Conservation (phyloP, 2,888 invertebrate species). For the Plagodis pulveraria region DNA sequence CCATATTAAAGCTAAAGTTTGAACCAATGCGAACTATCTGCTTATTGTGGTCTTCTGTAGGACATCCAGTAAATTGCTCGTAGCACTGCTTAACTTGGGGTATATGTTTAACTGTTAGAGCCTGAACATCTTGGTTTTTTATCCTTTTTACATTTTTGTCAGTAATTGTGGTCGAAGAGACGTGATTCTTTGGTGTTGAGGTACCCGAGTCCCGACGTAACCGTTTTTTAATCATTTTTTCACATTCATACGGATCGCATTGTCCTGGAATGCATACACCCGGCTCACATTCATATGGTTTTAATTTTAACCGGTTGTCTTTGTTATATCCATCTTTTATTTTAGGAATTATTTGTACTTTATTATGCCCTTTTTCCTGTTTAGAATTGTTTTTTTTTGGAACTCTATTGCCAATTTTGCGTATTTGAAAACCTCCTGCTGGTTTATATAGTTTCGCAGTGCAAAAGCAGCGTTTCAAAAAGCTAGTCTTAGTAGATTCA, state of each 20-base stretch:
- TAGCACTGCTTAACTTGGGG: background rate
- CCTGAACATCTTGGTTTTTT: conserved; percentile 1
- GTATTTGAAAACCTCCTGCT: conserved; percentile 1
- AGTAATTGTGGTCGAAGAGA: background rate
- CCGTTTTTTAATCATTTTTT: conserved; percentile 16
- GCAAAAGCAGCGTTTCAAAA: conserved; percentile 14
- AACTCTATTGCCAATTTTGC: conserved; percentile 10
- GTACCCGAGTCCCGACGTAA: conserved; percentile 13
- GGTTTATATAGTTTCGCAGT: conserved; percentile 2
- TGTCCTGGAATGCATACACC: conserved; percentile 44
- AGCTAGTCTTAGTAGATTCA: conserved; percentile 1
- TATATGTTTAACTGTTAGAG: background rate
- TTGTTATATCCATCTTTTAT: background rate
- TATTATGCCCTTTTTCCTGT: background rate
- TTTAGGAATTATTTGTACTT: background rate
- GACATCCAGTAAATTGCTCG: background rate
- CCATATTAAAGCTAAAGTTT: conserved; percentile 46
- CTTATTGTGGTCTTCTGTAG: conserved; percentile 9
- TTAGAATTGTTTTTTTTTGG: conserved; percentile 12
- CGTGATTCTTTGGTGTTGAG: background rate
- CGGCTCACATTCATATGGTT: conserved; percentile 45
- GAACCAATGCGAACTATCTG: conserved; percentile 41
- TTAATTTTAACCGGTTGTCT: conserved; percentile 4
- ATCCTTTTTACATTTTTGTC: background rate
- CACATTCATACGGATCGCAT: conserved; percentile 45